Conservation (phyloP, 2,888 invertebrate genomes). For the Amaurobius ferox region DNA sequence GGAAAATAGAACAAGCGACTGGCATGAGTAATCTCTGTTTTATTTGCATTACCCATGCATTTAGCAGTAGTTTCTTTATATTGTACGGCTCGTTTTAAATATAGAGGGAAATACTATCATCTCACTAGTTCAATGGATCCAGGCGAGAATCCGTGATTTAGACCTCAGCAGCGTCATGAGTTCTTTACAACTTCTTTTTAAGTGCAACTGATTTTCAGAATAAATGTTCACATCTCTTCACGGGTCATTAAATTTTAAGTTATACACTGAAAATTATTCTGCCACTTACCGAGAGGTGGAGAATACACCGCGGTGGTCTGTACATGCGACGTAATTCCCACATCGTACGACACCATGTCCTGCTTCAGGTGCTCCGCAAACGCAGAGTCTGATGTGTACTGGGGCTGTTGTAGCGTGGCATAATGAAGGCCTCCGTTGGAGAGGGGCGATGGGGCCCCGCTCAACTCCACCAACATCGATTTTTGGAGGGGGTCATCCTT, state of each 20-base stretch:
- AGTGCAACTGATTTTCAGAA: too few species aligned
- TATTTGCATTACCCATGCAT: too few species aligned
- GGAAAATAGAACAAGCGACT: too few species aligned
- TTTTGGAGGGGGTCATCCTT: slow-evolving; percentile 68
- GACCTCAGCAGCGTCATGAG: too few species aligned
- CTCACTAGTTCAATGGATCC: too few species aligned
- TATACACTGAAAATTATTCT: background rate
- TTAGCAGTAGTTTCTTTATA: too few species aligned
- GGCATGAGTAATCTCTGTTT: too few species aligned
- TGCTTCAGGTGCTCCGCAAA: slow-evolving; percentile 66
- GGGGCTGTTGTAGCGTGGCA: slow-evolving; percentile 67
- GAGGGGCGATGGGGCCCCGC: slow-evolving; percentile 64
- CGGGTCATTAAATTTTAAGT: background rate
- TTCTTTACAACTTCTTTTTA: too few species aligned
- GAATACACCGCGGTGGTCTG: slow-evolving; percentile 84
- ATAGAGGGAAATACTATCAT: too few species aligned
- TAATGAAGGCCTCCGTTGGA: slow-evolving; percentile 63
- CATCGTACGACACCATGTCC: slow-evolving; percentile 80
- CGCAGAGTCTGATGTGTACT: slow-evolving; percentile 51
- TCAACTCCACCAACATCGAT: slow-evolving; percentile 64
- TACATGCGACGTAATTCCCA: slow-evolving; percentile 83
- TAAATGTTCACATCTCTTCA: too few species aligned
- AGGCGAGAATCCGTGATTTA: too few species aligned
- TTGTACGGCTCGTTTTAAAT: too few species aligned
- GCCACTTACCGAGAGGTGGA: slow-evolving; percentile 83